Percentiles rank a stretch among this genome's conserved stretches.
phyloP scores from a whole-genome alignment of 2,113 vertebrate genomes.

The Mustelus asterias region DNA sequence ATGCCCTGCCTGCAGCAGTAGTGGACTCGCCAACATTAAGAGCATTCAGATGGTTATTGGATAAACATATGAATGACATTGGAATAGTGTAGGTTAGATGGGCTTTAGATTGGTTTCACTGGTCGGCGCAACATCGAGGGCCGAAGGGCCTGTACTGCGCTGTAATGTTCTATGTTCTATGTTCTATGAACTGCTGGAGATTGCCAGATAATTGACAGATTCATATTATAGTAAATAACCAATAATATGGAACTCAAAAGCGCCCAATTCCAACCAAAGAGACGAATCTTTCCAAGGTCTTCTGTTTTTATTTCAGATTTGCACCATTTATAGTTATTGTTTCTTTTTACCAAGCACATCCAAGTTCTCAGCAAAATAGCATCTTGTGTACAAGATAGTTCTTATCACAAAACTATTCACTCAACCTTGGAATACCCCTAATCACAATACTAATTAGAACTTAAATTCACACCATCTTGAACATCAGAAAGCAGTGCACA shows the following conservation, averaged over 20 bases:
- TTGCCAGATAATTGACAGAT: background rate
- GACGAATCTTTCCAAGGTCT: background rate
- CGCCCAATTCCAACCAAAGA: background rate
- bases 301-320: background rate
- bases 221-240: background rate
- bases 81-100: too few species aligned
- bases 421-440: background rate
- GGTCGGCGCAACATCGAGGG: too few species aligned
- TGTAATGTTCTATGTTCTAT: too few species aligned
- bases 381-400: background rate
- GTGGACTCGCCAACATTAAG: too few species aligned
- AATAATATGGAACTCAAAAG: background rate
- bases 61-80: too few species aligned
- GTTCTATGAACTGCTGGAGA: background rate
- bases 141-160: too few species aligned
- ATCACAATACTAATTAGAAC: background rate
- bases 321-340: background rate
- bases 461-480: background rate
- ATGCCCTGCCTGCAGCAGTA: too few species aligned
- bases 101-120: too few species aligned
- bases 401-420: background rate
- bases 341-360: background rate
- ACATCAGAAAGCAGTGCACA: background rate
- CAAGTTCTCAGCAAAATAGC: background rate
- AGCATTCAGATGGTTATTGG: too few species aligned